A percentile compares a stretch with the other conserved stretches of the same genome.
These are phyloP conservation scores for Nebria ingens DNA, from an alignment of 1,140 invertebrate species.

Conservation along the genomic window DNA sequence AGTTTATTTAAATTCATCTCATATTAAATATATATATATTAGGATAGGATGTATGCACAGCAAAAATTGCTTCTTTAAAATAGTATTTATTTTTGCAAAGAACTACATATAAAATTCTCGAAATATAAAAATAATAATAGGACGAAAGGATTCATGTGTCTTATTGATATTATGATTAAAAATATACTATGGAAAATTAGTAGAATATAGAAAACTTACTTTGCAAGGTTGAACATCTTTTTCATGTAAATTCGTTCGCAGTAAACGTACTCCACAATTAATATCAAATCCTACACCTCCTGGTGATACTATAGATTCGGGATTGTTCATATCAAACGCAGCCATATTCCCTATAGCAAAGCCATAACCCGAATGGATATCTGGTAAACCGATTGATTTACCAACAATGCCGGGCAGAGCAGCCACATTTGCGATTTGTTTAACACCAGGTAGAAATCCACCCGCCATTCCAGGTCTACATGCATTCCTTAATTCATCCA, in stretches of 20 bases:
- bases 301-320: slow-evolving; percentile 90
- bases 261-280: slow-evolving; percentile 92
- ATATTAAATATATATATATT: slow-evolving; percentile 9
- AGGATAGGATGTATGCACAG: background rate
- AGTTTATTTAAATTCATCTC: slow-evolving; percentile 13
- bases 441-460: slow-evolving; percentile 96
- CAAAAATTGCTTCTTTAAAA: too few relatives aligned
- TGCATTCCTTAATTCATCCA: slow-evolving; percentile 89
- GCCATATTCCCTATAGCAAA: slow-evolving; percentile 99
- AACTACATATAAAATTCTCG: too few relatives aligned
- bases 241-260: slow-evolving; percentile 92
- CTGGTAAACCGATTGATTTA: slow-evolving; percentile 81
- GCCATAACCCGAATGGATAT: slow-evolving; percentile 98
- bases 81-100: too few relatives aligned
- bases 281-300: slow-evolving; percentile 99
- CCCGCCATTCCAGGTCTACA: slow-evolving; percentile 81
- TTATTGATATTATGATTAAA: too few relatives aligned
- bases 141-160: too few relatives aligned
- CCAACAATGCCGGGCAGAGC: slow-evolving; percentile 96
- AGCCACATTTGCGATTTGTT: slow-evolving; percentile 99
- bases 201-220: too few relatives aligned
- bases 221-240: slow-evolving; percentile 93
- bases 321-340: slow-evolving; percentile 94
- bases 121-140: too few relatives aligned
- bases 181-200: too few relatives aligned